phyloP scores from a whole-genome alignment of 2,113 vertebrate species.

The Pheucticus melanocephalus region DNA sequence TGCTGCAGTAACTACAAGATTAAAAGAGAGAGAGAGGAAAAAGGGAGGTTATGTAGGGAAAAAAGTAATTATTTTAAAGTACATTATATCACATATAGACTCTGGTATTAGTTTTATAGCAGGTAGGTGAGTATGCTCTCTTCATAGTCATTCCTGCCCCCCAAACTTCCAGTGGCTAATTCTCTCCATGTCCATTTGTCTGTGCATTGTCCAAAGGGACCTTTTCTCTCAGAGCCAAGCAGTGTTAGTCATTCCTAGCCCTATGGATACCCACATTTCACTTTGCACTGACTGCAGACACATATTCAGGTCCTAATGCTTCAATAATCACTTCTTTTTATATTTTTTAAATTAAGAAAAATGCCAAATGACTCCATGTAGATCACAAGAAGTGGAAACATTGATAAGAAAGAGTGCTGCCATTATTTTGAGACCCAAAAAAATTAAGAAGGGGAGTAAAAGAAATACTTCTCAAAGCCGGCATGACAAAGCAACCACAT shows the following conservation, averaged over 20 bases:
- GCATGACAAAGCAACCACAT: background rate
- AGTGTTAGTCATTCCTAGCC: background rate
- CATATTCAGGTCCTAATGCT: background rate
- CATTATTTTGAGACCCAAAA: background rate
- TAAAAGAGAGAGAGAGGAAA: background rate
- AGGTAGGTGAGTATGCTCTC: background rate
- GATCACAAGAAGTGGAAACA: background rate
- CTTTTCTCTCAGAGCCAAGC: background rate
- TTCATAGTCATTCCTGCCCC: background rate
- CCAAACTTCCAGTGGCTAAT: background rate
- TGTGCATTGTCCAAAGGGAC: background rate
- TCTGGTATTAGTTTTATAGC: background rate
- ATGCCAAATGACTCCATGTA: background rate
- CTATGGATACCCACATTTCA: background rate
- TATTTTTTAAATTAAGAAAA: background rate
- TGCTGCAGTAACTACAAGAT: background rate
- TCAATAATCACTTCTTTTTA: background rate
- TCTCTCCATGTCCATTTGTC: background rate
- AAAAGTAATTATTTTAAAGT: background rate
- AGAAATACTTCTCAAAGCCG: fast-evolving
- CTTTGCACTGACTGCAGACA: background rate
- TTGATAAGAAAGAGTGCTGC: background rate
- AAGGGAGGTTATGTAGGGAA: background rate
- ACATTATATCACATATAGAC: background rate
- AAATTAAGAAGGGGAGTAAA: background rate